Evolutionary conservation across 2,113 vertebrate genomes (phyloP), one percentile per base, ranked within the genome.

Genomic region (Artemisiospiza belli): DNA sequence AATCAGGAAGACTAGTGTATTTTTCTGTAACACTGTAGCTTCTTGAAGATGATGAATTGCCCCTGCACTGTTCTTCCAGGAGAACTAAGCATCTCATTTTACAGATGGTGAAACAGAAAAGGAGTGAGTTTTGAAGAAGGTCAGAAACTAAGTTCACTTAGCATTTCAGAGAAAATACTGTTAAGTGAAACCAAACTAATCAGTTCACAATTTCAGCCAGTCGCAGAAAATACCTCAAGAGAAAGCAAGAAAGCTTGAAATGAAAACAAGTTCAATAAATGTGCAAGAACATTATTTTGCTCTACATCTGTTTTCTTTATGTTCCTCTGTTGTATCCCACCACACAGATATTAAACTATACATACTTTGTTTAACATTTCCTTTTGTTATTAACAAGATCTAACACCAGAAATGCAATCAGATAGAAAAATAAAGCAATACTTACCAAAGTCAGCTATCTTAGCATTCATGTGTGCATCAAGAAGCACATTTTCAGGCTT

Each of bases 401-500:
- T 80, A 75, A 92, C 12, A 62, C 3, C 35, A 83, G 11, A 90
- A 90, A 58, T 9, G 31, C 1, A 9, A 84, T 57, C 17, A 91
- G 37, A 21, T 31, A 51, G 7, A 19, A 12, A 74, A 76, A 83
- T 74, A 80, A 6, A 41, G 28, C 10, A 57, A 27, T 46, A 68
- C 98, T 98, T 97, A 99, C 99, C 99, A 41, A 99, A 99, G 95
- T 99, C 99, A 51, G 99, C 99, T 82, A 99, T 99, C 97, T 99
- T 99, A 69, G 99, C 99, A 92, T 99, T 99, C 99, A 99, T 99
- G 85, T 99, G 99, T 33, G 99, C 99, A 87, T 99, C 99, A 49
- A 99, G 99, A 68, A 99, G 97, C 73, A 99, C 99, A n/a, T 99
- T 99, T 96, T 99, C 99, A 37, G 99, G 99, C 92, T 99, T 99